These are phyloP conservation scores for Xiphophorus birchmanni DNA, from an alignment of 2,797 vertebrate species.

Conservation along the genomic window DNA sequence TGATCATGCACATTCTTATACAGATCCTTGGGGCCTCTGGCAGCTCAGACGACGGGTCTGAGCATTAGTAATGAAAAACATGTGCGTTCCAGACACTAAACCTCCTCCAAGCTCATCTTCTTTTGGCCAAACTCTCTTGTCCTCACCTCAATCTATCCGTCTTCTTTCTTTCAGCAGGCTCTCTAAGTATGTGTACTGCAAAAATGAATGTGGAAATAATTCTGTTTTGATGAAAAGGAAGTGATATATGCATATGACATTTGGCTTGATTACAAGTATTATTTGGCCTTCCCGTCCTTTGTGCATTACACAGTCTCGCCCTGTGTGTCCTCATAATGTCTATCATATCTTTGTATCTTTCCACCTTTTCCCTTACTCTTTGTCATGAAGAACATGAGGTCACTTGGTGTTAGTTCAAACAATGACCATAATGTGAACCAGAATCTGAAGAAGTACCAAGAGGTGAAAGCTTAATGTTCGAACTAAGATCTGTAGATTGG, in stretches of 20 bases:
- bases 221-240: slow-evolving; percentile 18
- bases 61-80: slow-evolving; percentile 75
- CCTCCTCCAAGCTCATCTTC: slow-evolving; percentile 72
- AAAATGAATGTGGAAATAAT: slow-evolving; percentile 17
- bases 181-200: slow-evolving; percentile 34
- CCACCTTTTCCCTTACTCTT: slow-evolving; percentile 15
- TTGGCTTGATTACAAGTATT: slow-evolving; percentile 25
- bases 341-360: slow-evolving; percentile 25
- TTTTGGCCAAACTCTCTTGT: slow-evolving; percentile 65
- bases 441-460: slow-evolving; percentile 18
- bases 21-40: slow-evolving; percentile 61
- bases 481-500: background rate
- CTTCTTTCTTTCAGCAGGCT: slow-evolving; percentile 36
- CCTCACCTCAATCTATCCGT: slow-evolving; percentile 63
- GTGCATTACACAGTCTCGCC: slow-evolving; percentile 19
- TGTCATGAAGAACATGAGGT: slow-evolving; percentile 25
- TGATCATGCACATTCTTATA: slow-evolving; percentile 41
- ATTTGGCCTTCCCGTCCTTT: slow-evolving; percentile 29
- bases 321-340: slow-evolving; percentile 32
- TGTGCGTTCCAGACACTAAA: slow-evolving; percentile 69
- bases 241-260: background rate
- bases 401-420: slow-evolving; percentile 24
- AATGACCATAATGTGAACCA: slow-evolving; percentile 29
- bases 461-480: slow-evolving; percentile 4
- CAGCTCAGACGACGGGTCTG: slow-evolving; percentile 69